These are phyloP conservation scores for Margarornis squamiger DNA, from an alignment of 2,797 vertebrate species.

Conservation along the genomic window DNA sequence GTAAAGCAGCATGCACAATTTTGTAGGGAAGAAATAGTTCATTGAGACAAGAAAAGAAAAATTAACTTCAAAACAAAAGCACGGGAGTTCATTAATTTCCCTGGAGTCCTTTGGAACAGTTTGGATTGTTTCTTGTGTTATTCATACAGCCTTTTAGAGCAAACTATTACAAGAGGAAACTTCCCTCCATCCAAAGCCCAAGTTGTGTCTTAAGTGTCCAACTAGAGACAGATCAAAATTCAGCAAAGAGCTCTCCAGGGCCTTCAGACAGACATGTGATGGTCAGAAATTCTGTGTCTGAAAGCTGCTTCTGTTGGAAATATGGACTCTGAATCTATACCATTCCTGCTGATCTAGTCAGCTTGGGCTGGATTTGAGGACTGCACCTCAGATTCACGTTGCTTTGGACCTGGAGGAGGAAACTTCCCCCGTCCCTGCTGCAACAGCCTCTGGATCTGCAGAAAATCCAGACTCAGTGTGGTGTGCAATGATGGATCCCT, in stretches of 20 bases:
- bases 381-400: background rate
- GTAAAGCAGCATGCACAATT: background rate
- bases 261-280: background rate
- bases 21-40: background rate
- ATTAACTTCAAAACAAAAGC: background rate
- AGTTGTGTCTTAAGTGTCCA: background rate
- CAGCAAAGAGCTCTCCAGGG: background rate
- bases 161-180: background rate
- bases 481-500: fast-evolving
- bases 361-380: background rate
- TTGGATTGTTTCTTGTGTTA: background rate
- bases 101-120: conserved; percentile 16
- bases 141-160: conserved; percentile 1
- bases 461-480: background rate
- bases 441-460: fast-evolving
- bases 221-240: background rate
- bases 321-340: background rate
- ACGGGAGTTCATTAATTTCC: conserved; percentile 44
- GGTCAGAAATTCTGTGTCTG: background rate
- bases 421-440: background rate
- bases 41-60: background rate
- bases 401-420: background rate
- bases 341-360: background rate
- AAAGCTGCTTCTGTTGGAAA: background rate
- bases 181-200: background rate